Percentiles rank a stretch among this genome's conserved stretches.
Conservation (phyloP, 2,113 vertebrate species). For the Rhodinocichla rosea region DNA sequence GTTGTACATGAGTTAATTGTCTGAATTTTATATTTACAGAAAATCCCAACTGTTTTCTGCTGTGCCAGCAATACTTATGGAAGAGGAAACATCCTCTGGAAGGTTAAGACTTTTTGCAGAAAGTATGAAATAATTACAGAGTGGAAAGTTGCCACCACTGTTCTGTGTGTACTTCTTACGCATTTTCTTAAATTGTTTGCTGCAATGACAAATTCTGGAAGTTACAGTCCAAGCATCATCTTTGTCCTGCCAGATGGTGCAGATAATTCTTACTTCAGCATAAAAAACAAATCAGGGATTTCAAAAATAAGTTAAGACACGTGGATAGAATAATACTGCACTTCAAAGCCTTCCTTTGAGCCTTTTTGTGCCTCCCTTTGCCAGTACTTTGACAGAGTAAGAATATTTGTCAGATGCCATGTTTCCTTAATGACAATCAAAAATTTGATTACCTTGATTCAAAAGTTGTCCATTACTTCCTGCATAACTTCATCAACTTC, state of each 20-base stretch:
- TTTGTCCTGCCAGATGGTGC: background rate
- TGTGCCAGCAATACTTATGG: conserved; percentile 53
- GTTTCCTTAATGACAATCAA: background rate
- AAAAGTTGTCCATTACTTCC: background rate
- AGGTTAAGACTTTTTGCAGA: background rate
- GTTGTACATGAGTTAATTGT: conserved; percentile 72
- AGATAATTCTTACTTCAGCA: background rate
- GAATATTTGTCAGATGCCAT: background rate
- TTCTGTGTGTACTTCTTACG: background rate
- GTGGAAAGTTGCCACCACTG: background rate
- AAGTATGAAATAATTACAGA: background rate
- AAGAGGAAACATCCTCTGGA: background rate
- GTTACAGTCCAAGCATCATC: background rate
- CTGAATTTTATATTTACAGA: conserved; percentile 74
- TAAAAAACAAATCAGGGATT: background rate
- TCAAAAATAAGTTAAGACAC: background rate
- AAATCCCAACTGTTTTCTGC: conserved; percentile 64
- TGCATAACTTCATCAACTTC: background rate
- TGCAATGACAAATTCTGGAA: background rate
- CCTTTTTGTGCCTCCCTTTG: background rate
- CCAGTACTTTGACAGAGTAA: background rate
- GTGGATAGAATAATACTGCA: background rate
- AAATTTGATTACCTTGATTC: background rate
- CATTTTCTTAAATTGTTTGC: background rate
- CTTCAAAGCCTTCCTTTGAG: background rate